These are phyloP conservation scores for Acheta domesticus DNA, from an alignment of 2,888 invertebrate genomes.

Conservation along the genomic window DNA sequence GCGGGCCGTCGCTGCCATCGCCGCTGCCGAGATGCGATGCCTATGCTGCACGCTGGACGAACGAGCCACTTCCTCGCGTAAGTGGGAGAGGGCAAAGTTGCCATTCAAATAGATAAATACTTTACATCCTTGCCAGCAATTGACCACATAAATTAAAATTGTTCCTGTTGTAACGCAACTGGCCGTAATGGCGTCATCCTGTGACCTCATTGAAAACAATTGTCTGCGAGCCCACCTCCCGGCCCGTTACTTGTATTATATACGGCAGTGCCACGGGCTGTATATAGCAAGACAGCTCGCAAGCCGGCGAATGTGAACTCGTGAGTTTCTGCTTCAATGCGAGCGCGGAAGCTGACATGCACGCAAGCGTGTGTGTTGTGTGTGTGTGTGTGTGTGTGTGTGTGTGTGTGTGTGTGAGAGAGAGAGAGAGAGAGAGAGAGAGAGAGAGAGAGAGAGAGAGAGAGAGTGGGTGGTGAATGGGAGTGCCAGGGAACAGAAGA, in stretches of 20 bases:
- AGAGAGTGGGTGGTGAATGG: too few relatives aligned
- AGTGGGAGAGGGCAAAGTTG: constrained; percentile 26
- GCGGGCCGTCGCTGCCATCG: too few relatives aligned
- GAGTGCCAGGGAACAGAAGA: too few relatives aligned
- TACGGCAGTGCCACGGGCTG: constrained; percentile 3
- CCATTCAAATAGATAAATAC: constrained; percentile 33
- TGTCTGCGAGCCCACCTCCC: constrained; percentile 20
- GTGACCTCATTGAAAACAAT: constrained; percentile 29
- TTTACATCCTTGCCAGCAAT: constrained; percentile 36
- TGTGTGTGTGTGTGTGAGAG: too few relatives aligned
- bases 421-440: too few relatives aligned
- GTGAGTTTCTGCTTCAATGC: too few relatives aligned
- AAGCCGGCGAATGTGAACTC: neutral
- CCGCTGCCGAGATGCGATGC: too few relatives aligned
- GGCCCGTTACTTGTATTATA: neutral
- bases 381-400: too few relatives aligned
- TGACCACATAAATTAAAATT: constrained; percentile 28
- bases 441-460: too few relatives aligned
- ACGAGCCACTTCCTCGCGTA: constrained; percentile 23
- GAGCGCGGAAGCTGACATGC: too few relatives aligned
- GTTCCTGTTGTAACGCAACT: constrained; percentile 27
- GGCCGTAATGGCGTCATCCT: constrained; percentile 36
- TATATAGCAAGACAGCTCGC: neutral
- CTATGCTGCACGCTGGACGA: neutral
- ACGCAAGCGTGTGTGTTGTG: too few relatives aligned